Evolutionary conservation across 2,888 invertebrate genomes (phyloP), one percentile per base, ranked within the genome.

Genomic region (Pseudanteris insignis): DNA sequence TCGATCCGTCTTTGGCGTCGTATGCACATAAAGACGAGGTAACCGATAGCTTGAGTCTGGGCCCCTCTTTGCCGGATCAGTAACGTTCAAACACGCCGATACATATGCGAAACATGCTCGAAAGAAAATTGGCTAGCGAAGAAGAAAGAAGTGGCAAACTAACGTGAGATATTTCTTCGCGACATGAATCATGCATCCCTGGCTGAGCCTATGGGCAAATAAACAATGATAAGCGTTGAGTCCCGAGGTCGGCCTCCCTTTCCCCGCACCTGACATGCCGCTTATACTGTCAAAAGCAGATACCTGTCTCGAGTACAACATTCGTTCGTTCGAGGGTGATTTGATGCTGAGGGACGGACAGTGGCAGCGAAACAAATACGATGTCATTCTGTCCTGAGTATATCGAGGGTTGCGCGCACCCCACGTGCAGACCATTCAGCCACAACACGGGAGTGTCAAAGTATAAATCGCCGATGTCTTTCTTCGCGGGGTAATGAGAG

Each of bases 141-240:
- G 47, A 34, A 38, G 13, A 28, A 57, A 64, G 67, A 63, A 63
- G 37, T 51, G 32, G 51, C 44, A 59, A 63, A 62, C n/a, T n/a
- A n/a, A n/a, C n/a, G n/a, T n/a, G n/a, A n/a, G n/a, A n/a, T n/a
- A n/a, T n/a, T n/a, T n/a, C n/a, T n/a, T 66, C 71, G 70, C 37
- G 70, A 72, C 73, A 75, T 76, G 77, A 77, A 76, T 77, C 75
- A 76, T 76, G 72, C 75, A 76, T 75, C 70, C 67, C 65, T 66
- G 55, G 51, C 40, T 51, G 53, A 61, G 58, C 65, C 70, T 66
- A 71, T 71, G 67, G 66, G 62, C 71, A 71, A 76, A 76, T 74
- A 75, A 77, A 75, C 76, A 75, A 74, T 72, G 74, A 74, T 74
- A 72, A 65, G 63, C 64, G 5, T 21, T 9, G 6, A 25, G 26